Conservation (phyloP, 2,113 vertebrate genomes). For the Tetrax tetrax region DNA sequence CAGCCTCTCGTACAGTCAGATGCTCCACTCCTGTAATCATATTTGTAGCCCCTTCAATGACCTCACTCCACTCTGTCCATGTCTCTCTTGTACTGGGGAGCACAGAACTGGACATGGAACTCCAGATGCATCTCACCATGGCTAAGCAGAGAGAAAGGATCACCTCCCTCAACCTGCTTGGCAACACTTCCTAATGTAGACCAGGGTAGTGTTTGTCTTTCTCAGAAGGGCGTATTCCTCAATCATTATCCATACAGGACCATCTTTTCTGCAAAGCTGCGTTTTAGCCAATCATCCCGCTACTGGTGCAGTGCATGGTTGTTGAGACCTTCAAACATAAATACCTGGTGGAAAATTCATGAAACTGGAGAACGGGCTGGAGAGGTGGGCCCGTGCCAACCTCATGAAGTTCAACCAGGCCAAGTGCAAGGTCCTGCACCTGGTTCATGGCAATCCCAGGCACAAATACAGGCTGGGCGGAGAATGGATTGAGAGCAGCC, state of each 20-base stretch:
- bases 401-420: too few relatives aligned
- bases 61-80: not conserved
- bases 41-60: not conserved
- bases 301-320: accelerated
- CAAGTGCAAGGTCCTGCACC: too few relatives aligned
- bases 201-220: not conserved
- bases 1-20: not conserved
- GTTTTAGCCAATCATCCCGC: not conserved
- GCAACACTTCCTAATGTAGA: not conserved
- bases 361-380: not conserved
- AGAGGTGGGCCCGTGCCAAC: too few relatives aligned
- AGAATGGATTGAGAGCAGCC: too few relatives aligned
- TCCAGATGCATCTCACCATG: not conserved
- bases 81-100: not conserved
- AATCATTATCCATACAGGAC: not conserved
- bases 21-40: not conserved
- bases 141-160: not conserved
- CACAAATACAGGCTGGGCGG: too few relatives aligned
- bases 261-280: not conserved
- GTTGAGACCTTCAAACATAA: not conserved
- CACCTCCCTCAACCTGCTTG: not conserved
- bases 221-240: not conserved
- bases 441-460: too few relatives aligned
- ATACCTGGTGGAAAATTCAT: not conserved
- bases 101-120: too few relatives aligned